These are phyloP conservation scores for Ophion ventricosus DNA, from an alignment of 2,888 invertebrate genomes.

Conservation along the genomic window DNA sequence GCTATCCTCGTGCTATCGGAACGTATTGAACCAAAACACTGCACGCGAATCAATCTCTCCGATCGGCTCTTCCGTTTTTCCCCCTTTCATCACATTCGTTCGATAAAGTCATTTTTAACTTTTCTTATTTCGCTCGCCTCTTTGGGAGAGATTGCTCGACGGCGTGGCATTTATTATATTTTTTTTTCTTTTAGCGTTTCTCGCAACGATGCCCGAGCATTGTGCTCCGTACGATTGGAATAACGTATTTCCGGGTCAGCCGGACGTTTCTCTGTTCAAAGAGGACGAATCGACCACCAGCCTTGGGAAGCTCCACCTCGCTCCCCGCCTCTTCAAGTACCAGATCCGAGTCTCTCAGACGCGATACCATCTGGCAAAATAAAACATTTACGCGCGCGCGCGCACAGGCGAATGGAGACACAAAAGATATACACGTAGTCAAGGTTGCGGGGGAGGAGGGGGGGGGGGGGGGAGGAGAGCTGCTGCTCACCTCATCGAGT, in stretches of 20 bases:
- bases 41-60: no score
- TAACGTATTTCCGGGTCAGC: conserved; percentile 88
- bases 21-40: no score
- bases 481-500: conserved; percentile 72
- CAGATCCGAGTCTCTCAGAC: conserved; percentile 45
- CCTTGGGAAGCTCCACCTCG: conserved; percentile 40
- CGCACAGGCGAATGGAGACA: background rate
- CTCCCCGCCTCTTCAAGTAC: conserved; percentile 72
- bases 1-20: no score
- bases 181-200: no score
- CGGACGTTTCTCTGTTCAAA: conserved; percentile 86
- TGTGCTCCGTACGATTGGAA: conserved; percentile 86
- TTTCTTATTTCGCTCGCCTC: no score
- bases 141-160: no score
- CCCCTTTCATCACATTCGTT: no score
- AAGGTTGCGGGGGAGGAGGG: no score
- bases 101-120: no score
- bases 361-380: conserved; percentile 17
- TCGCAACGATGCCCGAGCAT: conserved; percentile 53
- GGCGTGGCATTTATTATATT: no score
- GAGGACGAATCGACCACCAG: conserved; percentile 77
- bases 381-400: background rate
- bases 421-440: background rate
- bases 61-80: no score
- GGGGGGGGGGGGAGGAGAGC: conserved; percentile 34